A percentile compares a stretch with the other conserved stretches of the same genome.
phyloP scores from a whole-genome alignment of 2,888 invertebrate genomes.

The Xanthia togata region DNA sequence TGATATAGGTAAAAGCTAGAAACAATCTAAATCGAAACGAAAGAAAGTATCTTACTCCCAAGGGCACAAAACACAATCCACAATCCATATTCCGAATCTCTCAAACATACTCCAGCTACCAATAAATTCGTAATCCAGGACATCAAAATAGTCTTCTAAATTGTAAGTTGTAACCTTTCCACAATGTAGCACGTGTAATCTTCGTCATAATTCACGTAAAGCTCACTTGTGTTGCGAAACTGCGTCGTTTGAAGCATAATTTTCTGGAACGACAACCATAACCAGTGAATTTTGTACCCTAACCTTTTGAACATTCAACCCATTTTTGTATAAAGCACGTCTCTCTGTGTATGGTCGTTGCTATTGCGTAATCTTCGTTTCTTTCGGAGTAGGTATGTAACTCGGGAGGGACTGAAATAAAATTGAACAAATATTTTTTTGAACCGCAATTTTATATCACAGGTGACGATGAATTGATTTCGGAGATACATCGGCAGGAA shows the following conservation, averaged over 20 bases:
- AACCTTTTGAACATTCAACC: constrained; percentile 53
- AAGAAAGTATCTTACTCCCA: constrained; percentile 10
- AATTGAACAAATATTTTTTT: constrained; percentile 47
- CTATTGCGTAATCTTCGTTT: constrained; percentile 47
- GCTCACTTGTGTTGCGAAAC: constrained; percentile 58
- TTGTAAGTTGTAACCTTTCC: constrained; percentile 40
- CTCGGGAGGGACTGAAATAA: constrained; percentile 35
- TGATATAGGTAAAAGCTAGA: background rate
- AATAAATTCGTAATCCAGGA: constrained; percentile 44
- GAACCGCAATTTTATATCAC: constrained; percentile 28
- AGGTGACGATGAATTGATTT: constrained; percentile 38
- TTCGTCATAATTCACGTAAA: constrained; percentile 58
- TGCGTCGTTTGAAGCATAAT: constrained; percentile 60
- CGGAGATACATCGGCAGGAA: background rate
- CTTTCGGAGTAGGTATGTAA: constrained; percentile 1
- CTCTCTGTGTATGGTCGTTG: constrained; percentile 44
- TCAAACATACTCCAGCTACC: constrained; percentile 8
- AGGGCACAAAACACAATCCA: constrained; percentile 5
- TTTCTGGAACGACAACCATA: constrained; percentile 58
- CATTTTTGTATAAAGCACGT: constrained; percentile 53
- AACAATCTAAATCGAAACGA: constrained; percentile 3
- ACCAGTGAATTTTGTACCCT: constrained; percentile 54
- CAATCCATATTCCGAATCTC: constrained; percentile 15
- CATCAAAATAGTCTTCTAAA: constrained; percentile 36
- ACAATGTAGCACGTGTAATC: constrained; percentile 56